Percentiles rank a stretch among this genome's conserved stretches.
Evolutionary conservation across 2,113 vertebrate species (phyloP).

Genomic region (Chionis minor): DNA sequence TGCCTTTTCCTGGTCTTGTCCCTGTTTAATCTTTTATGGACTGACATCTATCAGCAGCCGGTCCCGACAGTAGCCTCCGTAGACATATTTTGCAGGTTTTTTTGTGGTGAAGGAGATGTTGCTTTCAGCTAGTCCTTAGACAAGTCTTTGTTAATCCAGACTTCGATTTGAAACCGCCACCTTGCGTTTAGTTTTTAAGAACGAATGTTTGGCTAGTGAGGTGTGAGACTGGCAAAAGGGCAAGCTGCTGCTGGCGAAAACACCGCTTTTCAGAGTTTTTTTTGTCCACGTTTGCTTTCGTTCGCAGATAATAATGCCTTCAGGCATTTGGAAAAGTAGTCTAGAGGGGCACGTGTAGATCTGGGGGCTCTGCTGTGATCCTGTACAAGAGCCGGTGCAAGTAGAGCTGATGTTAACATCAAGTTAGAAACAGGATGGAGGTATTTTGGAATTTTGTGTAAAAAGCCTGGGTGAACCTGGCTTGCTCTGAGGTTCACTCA

Average conservation of each 20-base stretch:
- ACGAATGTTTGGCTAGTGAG: background rate
- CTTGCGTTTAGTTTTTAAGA: background rate
- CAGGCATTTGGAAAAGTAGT: accelerated
- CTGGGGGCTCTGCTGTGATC: too few relatives aligned
- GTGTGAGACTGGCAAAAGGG: background rate
- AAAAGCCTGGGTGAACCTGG: background rate
- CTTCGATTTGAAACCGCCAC: background rate
- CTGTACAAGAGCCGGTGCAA: accelerated
- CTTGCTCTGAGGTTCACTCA: background rate
- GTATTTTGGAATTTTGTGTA: background rate
- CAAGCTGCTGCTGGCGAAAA: background rate
- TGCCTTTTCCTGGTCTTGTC: accelerated
- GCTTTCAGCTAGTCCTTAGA: too few relatives aligned
- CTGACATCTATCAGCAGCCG: too few relatives aligned
- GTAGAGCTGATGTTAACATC: background rate
- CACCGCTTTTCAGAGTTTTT: background rate
- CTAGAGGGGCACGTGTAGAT: too few relatives aligned
- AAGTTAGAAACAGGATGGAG: accelerated
- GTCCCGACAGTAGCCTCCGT: accelerated
- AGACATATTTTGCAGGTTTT: accelerated
- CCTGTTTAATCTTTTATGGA: too few relatives aligned
- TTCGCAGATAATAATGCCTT: background rate
- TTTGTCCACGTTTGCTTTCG: accelerated
- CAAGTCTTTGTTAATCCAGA: background rate
- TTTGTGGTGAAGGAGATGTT: accelerated